These are phyloP conservation scores for Podabrus alpinus DNA, from an alignment of 2,888 invertebrate species.

Conservation along the genomic window DNA sequence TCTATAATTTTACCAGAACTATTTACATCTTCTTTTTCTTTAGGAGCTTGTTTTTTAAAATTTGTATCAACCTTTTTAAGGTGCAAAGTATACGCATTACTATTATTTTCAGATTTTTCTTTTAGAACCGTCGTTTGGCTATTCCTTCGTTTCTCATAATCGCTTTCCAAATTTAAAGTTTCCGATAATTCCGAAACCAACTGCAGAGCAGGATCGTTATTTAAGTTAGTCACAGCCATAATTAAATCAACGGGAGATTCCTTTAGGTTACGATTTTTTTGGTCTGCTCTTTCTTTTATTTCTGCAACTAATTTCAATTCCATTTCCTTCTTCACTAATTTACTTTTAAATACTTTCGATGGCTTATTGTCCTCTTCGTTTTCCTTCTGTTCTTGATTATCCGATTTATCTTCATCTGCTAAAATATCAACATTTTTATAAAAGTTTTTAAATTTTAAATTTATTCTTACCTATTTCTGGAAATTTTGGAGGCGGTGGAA, in stretches of 20 bases:
- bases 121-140: slow-evolving; percentile 33
- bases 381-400: slow-evolving; percentile 27
- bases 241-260: slow-evolving; percentile 59
- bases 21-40: slow-evolving; percentile 60
- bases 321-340: slow-evolving; percentile 78
- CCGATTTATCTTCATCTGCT: slow-evolving; percentile 23
- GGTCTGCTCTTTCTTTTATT: slow-evolving; percentile 78
- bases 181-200: slow-evolving; percentile 85
- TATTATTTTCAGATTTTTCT: slow-evolving; percentile 28
- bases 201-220: slow-evolving; percentile 76
- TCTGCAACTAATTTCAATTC: slow-evolving; percentile 81
- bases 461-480: slow-evolving; percentile 45
- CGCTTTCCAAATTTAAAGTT: slow-evolving; percentile 70
- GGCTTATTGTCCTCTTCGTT: slow-evolving; percentile 49
- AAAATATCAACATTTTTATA: slow-evolving; percentile 8
- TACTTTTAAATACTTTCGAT: slow-evolving; percentile 56
- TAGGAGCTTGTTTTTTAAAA: slow-evolving; percentile 58
- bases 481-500: slow-evolving; percentile 51
- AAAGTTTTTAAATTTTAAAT: background rate
- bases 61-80: slow-evolving; percentile 75
- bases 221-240: slow-evolving; percentile 59
- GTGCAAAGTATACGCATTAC: slow-evolving; percentile 65
- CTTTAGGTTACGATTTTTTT: slow-evolving; percentile 62
- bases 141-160: slow-evolving; percentile 56
- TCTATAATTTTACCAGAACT: slow-evolving; percentile 72